Base-by-base conservation (phyloP, 2,888 invertebrate genomes). In the Hyalella azteca region DNA sequence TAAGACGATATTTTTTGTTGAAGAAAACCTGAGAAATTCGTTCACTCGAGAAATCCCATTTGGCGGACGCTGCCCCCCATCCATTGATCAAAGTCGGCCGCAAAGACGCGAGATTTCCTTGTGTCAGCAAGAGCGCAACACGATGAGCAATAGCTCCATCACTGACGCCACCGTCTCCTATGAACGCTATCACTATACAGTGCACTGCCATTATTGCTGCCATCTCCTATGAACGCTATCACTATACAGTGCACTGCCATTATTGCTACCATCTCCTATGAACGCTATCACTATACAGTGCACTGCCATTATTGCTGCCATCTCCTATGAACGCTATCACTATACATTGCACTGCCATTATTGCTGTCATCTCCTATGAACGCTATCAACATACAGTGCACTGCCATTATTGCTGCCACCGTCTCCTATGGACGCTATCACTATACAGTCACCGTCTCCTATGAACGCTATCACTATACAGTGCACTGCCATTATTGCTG, bases 101-200 rank as follows among this genome's bases (percentile, higher is more conserved):
- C 36, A 60, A 60, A 60, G 36, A 36, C 60, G 32, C 36, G 19
- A 36, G 60, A 60, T 60, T 60, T 29, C 60, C 60, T 60, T 60
- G 60, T 60, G 60, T 60, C 60, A 60, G 60, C 60, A 60, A 60
- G 36, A 36, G 19, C 60, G 60, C 32, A 26, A 36, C 36, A 60
- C 36, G 60, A 60, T 60, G 60, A 60, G 60, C 60, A 60, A 60
- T 60, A 29, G 60, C 60, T 32, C 36, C 36, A 60, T 60, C 60
- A 36, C 60, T 36, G 60, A 29, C 19, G 26, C 36, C 36, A 60
- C 36, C 32, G 29, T 19, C 60, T 60, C 60, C 29, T 60, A 60
- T 60, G 29, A 60, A 36, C 32, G 60, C 2, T 19, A 60, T 60
- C 15, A 60, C 36, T 3, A 36, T 45, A 9, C 60, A 13, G 22